A percentile compares a stretch with the other conserved stretches of the same genome.
These are phyloP conservation scores for Episyrphus balteatus DNA, from an alignment of 1,140 invertebrate species.

Conservation along the genomic window DNA sequence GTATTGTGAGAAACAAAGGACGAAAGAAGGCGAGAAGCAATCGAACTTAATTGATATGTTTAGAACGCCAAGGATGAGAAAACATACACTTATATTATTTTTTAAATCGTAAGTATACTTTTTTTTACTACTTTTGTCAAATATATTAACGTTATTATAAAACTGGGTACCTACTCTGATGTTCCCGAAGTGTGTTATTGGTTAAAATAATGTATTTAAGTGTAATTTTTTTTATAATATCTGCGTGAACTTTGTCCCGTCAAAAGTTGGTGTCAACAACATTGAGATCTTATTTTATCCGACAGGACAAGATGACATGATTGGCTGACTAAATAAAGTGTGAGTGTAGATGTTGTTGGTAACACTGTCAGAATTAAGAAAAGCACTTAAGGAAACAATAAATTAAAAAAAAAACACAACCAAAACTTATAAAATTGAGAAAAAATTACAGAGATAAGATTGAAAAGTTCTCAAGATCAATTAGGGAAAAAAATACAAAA, in stretches of 20 bases:
- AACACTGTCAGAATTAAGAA: no score
- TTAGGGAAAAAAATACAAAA: no score
- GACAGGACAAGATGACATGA: no score
- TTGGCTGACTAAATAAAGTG: no score
- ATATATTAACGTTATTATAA: neutral
- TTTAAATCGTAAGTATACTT: constrained; percentile 47
- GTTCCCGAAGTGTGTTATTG: neutral
- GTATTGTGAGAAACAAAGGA: constrained; percentile 34
- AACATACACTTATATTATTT: constrained; percentile 43
- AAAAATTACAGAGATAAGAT: no score
- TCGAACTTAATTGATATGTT: constrained; percentile 42
- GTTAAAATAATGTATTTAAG: neutral
- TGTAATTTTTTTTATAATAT: no score
- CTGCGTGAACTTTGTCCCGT: no score
- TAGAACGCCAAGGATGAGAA: constrained; percentile 42
- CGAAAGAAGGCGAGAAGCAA: constrained; percentile 23
- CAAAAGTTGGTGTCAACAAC: no score
- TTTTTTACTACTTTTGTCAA: neutral
- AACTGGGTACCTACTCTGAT: neutral
- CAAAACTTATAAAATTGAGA: neutral
- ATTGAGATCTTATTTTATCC: no score
- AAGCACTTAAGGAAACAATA: no score
- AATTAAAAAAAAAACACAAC: neutral
- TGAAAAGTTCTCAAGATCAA: no score
- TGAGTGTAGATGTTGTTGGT: no score